These are phyloP conservation scores for Caenorhabditis japonica DNA, from an alignment of 2,888 invertebrate species.

Conservation along the genomic window DNA sequence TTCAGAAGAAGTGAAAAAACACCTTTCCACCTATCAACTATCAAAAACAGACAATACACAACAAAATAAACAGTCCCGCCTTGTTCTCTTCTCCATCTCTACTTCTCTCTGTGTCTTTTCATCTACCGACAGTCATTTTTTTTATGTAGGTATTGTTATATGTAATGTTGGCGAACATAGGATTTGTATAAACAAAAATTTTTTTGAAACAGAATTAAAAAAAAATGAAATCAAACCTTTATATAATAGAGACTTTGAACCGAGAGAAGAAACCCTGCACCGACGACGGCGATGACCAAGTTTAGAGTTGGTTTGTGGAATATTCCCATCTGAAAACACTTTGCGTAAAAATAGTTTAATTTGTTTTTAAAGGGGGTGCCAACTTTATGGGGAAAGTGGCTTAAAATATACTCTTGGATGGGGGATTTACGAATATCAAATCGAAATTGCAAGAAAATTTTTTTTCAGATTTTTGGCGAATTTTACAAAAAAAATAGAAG, in stretches of 20 bases:
- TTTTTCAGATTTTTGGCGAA: too few species aligned
- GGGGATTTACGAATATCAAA: too few species aligned
- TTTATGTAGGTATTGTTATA: too few species aligned
- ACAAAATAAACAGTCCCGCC: slow-evolving; percentile 24
- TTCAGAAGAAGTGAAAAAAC: too few species aligned
- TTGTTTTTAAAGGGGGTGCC: too few species aligned
- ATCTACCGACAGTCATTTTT: slow-evolving; percentile 1
- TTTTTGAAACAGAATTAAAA: neutral
- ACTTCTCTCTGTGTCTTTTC: slow-evolving; percentile 16
- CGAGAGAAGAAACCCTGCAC: slow-evolving; percentile 41
- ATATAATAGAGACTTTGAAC: slow-evolving; percentile 48
- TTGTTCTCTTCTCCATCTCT: slow-evolving; percentile 7
- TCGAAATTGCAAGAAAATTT: too few species aligned
- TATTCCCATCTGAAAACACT: slow-evolving; percentile 21
- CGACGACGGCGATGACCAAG: slow-evolving; percentile 32
- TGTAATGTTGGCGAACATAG: too few species aligned
- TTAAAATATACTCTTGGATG: too few species aligned
- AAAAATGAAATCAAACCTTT: slow-evolving; percentile 18
- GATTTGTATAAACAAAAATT: too few species aligned
- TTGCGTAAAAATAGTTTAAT: neutral
- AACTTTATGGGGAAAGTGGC: too few species aligned
- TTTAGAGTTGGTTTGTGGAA: slow-evolving; percentile 34
- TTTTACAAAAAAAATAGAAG: too few species aligned
- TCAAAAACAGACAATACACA: slow-evolving; percentile 15
- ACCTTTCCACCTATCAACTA: slow-evolving; percentile 15